Conservation (phyloP, 2,888 invertebrate species). For the Epicampocera succincta region DNA sequence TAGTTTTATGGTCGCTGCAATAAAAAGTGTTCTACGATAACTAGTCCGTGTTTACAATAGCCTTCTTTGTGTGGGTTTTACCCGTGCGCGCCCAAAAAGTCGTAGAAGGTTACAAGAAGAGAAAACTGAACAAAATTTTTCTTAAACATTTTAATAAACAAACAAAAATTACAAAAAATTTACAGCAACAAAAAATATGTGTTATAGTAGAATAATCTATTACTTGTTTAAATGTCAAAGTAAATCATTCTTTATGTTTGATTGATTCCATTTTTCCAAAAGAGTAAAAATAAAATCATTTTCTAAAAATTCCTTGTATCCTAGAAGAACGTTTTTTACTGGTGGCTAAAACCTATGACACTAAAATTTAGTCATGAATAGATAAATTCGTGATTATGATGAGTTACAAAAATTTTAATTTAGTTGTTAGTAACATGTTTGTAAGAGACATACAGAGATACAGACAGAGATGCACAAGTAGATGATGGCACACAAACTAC, state of each 20-base stretch:
- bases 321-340: conserved; percentile 8
- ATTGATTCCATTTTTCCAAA: neutral
- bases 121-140: no score
- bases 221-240: no score
- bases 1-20: no score
- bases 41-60: no score
- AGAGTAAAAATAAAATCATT: conserved; percentile 3
- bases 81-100: no score
- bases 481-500: conserved; percentile 56
- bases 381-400: conserved; percentile 47
- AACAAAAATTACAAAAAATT: no score
- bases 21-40: no score
- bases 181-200: no score
- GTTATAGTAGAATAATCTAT: no score
- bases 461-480: conserved; percentile 26
- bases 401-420: conserved; percentile 27
- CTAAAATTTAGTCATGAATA: conserved; percentile 22
- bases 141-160: no score
- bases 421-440: conserved; percentile 48
- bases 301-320: conserved; percentile 11
- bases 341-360: conserved; percentile 20
- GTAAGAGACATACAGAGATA: conserved; percentile 28
- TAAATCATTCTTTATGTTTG: conserved; percentile 2
- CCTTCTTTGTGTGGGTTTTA: no score
- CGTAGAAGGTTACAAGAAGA: no score